Conservation (phyloP, 1,140 invertebrate genomes). For the Tetramorium parvispinum region DNA sequence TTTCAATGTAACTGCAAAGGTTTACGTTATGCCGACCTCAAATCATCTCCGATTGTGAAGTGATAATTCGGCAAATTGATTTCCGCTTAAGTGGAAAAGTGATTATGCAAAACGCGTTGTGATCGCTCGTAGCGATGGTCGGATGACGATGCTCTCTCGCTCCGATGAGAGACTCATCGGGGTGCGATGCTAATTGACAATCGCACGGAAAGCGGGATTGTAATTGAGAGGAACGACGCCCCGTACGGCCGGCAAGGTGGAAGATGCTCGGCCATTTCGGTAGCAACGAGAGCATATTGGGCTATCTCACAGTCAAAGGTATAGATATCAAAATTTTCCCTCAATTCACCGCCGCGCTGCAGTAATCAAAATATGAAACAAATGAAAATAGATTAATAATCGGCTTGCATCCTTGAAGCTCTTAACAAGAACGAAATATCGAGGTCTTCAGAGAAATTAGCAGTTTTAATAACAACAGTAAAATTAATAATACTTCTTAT, state of each 20-base stretch:
- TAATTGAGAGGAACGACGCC: constrained; percentile 2
- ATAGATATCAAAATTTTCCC: constrained; percentile 19
- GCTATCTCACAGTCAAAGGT: constrained; percentile 78
- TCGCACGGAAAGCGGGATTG: neutral
- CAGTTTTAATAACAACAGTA: neutral
- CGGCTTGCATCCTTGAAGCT: neutral
- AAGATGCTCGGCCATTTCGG: constrained; percentile 80
- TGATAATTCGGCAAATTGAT: neutral
- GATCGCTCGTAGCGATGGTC: constrained; percentile 5
- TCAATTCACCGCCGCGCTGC: neutral
- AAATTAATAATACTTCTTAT: neutral
- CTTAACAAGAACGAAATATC: neutral
- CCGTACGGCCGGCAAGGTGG: constrained; percentile 19
- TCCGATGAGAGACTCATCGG: constrained; percentile 34
- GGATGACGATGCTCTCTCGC: constrained; percentile 32
- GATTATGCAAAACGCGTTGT: constrained; percentile 34
- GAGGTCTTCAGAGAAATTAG: neutral
- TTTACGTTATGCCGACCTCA: neutral
- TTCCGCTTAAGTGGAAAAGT: neutral
- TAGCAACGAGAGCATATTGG: constrained; percentile 80
- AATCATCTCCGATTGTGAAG: neutral
- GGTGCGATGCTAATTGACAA: constrained; percentile 6
- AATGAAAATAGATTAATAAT: neutral
- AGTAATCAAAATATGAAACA: neutral
- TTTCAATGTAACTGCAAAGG: neutral